phyloP scores from a whole-genome alignment of 2,888 invertebrate species.

The Drosophila maculinotata region DNA sequence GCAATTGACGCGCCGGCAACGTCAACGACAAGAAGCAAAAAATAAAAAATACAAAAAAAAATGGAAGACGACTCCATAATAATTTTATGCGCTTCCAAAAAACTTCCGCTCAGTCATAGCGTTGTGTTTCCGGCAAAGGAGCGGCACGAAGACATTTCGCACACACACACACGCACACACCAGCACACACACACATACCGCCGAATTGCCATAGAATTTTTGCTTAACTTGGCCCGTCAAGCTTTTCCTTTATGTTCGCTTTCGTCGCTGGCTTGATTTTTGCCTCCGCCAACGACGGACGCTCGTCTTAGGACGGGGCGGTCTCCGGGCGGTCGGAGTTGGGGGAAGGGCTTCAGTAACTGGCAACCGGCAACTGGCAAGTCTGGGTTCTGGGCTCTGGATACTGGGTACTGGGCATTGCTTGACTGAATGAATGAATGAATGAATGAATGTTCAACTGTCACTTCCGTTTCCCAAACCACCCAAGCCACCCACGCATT shows the following conservation, averaged over 20 bases:
- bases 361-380: conserved; percentile 35
- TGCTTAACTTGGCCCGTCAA: conserved; percentile 64
- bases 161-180: conserved; percentile 34
- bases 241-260: conserved; percentile 75
- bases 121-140: conserved; percentile 63
- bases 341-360: conserved; percentile 4
- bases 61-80: conserved; percentile 78
- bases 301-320: conserved; percentile 17
- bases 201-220: conserved; percentile 74
- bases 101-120: conserved; percentile 68
- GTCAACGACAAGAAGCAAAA: conserved; percentile 30
- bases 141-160: conserved; percentile 50
- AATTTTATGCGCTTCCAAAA: conserved; percentile 75
- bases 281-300: conserved; percentile 43
- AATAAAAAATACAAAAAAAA: conserved; percentile 36
- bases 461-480: conserved; percentile 70
- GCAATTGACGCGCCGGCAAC: conserved; percentile 74
- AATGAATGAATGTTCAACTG: conserved; percentile 78
- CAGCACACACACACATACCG: conserved; percentile 35
- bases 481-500: conserved; percentile 45
- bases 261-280: conserved; percentile 71
- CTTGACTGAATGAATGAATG: conserved; percentile 45
- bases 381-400: conserved; percentile 13
- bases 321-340: not conserved
- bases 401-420: conserved; percentile 25